phyloP scores from a whole-genome alignment of 2,113 vertebrate genomes.

The Falcunculus frontatus region DNA sequence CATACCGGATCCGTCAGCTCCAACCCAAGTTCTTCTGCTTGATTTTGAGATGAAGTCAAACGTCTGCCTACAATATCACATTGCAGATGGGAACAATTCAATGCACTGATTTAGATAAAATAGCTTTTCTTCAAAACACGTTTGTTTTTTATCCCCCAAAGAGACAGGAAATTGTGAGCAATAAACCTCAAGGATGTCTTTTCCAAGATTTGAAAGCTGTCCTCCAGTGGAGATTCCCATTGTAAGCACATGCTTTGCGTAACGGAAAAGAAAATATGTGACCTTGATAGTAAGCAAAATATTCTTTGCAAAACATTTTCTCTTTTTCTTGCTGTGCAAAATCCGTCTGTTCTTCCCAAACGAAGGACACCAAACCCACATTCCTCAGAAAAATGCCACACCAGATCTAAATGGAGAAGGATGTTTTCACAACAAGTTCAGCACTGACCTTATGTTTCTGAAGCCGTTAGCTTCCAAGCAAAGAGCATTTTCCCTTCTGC shows the following conservation, averaged over 20 bases:
- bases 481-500: neutral
- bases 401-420: neutral
- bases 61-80: neutral
- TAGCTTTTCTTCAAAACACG: neutral
- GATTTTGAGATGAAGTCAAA: neutral
- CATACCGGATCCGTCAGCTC: neutral
- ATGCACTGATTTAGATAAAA: neutral
- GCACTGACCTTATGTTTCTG: neutral
- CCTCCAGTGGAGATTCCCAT: neutral
- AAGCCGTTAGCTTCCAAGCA: neutral
- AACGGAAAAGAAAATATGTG: neutral
- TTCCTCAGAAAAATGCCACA: neutral
- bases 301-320: neutral
- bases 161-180: slow-evolving; percentile 17
- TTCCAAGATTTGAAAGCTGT: neutral
- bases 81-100: neutral
- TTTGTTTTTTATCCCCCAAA: neutral
- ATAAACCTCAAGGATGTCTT: slow-evolving; percentile 12
- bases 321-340: neutral
- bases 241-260: slow-evolving; percentile 16
- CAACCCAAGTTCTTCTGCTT: neutral
- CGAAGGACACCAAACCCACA: neutral
- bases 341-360: neutral
- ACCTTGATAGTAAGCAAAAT: slow-evolving; percentile 18
- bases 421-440: neutral